Percentiles rank a stretch among this genome's conserved stretches.
phyloP scores from a whole-genome alignment of 2,113 vertebrate genomes.

The Indicator indicator region DNA sequence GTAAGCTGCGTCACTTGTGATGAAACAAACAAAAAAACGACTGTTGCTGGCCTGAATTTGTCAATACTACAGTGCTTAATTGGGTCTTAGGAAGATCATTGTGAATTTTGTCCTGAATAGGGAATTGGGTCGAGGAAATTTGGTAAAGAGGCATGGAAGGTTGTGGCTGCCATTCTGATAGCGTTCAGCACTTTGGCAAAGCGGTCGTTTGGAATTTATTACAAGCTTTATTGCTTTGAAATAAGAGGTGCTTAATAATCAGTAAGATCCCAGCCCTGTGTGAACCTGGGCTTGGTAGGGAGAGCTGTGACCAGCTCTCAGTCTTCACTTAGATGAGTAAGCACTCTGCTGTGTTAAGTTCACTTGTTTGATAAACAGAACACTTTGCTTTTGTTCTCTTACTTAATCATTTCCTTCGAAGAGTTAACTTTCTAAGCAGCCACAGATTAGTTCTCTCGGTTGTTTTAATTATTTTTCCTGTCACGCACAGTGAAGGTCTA shows the following conservation, averaged over 20 bases:
- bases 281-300: background rate
- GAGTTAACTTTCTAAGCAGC: conserved; percentile 76
- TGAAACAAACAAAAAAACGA: background rate
- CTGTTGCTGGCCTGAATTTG: background rate
- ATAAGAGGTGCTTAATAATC: background rate
- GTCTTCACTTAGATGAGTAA: background rate
- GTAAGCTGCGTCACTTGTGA: background rate
- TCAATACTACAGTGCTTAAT: background rate
- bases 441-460: conserved; percentile 67
- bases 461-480: conserved; percentile 80
- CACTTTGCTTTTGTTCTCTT: conserved; percentile 29
- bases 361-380: conserved; percentile 42
- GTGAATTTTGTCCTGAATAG: background rate
- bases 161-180: background rate
- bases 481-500: conserved; percentile 75
- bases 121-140: background rate
- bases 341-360: background rate
- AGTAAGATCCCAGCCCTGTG: background rate
- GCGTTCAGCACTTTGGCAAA: background rate
- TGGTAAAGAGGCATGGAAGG: background rate
- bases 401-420: conserved; percentile 63
- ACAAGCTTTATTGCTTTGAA: background rate
- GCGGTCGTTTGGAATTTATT: background rate
- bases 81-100: background rate
- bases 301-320: background rate